These are phyloP conservation scores for Norana najaformis DNA, from an alignment of 2,888 invertebrate species.

Conservation along the genomic window DNA sequence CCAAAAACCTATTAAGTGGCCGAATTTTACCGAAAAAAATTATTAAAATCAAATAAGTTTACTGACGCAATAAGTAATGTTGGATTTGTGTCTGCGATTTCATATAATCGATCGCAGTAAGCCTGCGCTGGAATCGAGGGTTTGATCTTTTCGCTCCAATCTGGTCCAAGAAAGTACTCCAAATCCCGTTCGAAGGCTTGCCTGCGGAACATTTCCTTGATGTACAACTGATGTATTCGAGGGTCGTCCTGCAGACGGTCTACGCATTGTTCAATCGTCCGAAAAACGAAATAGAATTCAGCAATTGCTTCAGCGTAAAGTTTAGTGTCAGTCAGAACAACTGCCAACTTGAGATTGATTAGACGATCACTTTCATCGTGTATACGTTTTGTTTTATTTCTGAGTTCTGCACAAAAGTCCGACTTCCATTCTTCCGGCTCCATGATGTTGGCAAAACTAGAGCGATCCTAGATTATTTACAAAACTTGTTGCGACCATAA, in stretches of 20 bases:
- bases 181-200: slow-evolving; percentile 45
- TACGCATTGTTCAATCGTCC: slow-evolving; percentile 44
- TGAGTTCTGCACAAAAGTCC: slow-evolving; percentile 43
- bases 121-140: slow-evolving; percentile 39
- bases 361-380: slow-evolving; percentile 45
- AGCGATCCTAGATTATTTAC: neutral
- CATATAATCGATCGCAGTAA: slow-evolving; percentile 43
- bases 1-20: neutral
- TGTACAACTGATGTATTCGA: slow-evolving; percentile 35
- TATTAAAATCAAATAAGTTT: neutral
- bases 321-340: slow-evolving; percentile 41
- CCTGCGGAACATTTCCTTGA: slow-evolving; percentile 39
- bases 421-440: slow-evolving; percentile 50
- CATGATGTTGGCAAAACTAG: slow-evolving; percentile 33
- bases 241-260: slow-evolving; percentile 40
- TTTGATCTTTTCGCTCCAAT: slow-evolving; percentile 41
- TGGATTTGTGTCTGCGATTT: slow-evolving; percentile 29
- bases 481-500: neutral
- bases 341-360: slow-evolving; percentile 43
- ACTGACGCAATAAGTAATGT: slow-evolving; percentile 32
- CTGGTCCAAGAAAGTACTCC: slow-evolving; percentile 43
- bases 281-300: slow-evolving; percentile 47
- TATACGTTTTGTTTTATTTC: slow-evolving; percentile 37
- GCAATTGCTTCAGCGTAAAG: slow-evolving; percentile 41
- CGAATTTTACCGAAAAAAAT: neutral